Percentiles rank a stretch among this genome's conserved stretches.
Evolutionary conservation across 2,113 vertebrate species (phyloP).

Genomic region (Pica pica): DNA sequence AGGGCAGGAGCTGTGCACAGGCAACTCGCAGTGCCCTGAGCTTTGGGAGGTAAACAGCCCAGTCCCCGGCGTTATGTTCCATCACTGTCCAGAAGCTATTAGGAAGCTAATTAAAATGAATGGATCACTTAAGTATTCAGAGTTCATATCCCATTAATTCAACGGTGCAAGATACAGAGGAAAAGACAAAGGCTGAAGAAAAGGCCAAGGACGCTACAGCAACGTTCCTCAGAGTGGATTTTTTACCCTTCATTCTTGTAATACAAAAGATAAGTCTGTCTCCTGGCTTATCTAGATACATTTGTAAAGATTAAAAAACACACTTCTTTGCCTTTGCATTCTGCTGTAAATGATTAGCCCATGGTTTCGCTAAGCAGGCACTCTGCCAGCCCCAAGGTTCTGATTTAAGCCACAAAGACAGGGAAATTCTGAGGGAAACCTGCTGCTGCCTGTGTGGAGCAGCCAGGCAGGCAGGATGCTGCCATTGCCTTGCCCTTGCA

Average conservation of each 20-base stretch:
- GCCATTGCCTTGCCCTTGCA: accelerated
- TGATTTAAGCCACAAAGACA: not conserved
- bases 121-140: constrained; percentile 52
- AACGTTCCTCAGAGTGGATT: not conserved
- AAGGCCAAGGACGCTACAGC: constrained; percentile 31
- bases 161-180: not conserved
- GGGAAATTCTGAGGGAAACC: not conserved
- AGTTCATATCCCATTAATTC: constrained; percentile 59
- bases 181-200: constrained; percentile 49
- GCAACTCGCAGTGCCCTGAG: not conserved
- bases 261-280: constrained; percentile 41
- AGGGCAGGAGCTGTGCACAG: not conserved
- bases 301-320: constrained; percentile 52
- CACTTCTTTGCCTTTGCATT: not conserved
- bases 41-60: not conserved
- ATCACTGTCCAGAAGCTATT: constrained; percentile 55
- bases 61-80: not conserved
- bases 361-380: not conserved
- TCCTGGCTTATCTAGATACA: constrained; percentile 50
- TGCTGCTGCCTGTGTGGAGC: not conserved
- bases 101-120: constrained; percentile 61
- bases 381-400: not conserved
- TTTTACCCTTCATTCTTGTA: not conserved
- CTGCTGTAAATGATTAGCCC: constrained; percentile 30
- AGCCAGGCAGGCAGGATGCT: not conserved